These are phyloP conservation scores for Leucoma salicis DNA, from an alignment of 2,888 invertebrate species.

Conservation along the genomic window DNA sequence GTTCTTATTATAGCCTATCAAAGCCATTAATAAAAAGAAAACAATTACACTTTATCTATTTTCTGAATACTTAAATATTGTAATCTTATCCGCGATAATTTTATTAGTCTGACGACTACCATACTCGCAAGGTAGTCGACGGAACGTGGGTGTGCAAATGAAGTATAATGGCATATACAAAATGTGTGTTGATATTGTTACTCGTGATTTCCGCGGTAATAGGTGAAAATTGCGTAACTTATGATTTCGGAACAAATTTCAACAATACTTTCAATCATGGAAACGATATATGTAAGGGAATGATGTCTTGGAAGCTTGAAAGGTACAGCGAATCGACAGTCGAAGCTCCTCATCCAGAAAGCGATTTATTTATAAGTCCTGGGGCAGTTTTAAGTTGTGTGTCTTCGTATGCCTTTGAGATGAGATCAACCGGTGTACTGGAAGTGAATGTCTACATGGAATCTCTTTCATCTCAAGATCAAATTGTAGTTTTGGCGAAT, in stretches of 20 bases:
- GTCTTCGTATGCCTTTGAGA: slow-evolving; percentile 37
- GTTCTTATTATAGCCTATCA: too few species aligned
- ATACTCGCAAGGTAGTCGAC: slow-evolving; percentile 24
- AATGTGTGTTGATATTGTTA: slow-evolving; percentile 21
- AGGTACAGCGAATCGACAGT: slow-evolving; percentile 28
- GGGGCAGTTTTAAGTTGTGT: slow-evolving; percentile 34
- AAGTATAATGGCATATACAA: slow-evolving; percentile 21
- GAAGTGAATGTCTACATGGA: slow-evolving; percentile 38
- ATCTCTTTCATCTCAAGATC: slow-evolving; percentile 25
- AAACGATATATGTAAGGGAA: slow-evolving; percentile 25
- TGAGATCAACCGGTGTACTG: slow-evolving; percentile 32
- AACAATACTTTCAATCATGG: slow-evolving; percentile 27
- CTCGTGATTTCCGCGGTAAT: slow-evolving; percentile 20
- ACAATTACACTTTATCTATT: slow-evolving; percentile 35
- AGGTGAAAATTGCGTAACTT: slow-evolving; percentile 37
- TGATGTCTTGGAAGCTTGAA: slow-evolving; percentile 30
- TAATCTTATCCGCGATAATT: slow-evolving; percentile 41
- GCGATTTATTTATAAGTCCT: slow-evolving; percentile 35
- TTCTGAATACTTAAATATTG: slow-evolving; percentile 25
- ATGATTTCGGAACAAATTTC: slow-evolving; percentile 33
- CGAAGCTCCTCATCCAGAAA: slow-evolving; percentile 27
- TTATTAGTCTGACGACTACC: slow-evolving; percentile 28
- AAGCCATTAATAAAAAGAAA: slow-evolving; percentile 32
- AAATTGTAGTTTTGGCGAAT: slow-evolving; percentile 33
- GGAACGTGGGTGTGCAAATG: slow-evolving; percentile 23